A percentile compares a stretch with the other conserved stretches of the same genome.
These are phyloP conservation scores for Melinaea marsaeus DNA, from an alignment of 2,888 invertebrate genomes.

Conservation along the genomic window DNA sequence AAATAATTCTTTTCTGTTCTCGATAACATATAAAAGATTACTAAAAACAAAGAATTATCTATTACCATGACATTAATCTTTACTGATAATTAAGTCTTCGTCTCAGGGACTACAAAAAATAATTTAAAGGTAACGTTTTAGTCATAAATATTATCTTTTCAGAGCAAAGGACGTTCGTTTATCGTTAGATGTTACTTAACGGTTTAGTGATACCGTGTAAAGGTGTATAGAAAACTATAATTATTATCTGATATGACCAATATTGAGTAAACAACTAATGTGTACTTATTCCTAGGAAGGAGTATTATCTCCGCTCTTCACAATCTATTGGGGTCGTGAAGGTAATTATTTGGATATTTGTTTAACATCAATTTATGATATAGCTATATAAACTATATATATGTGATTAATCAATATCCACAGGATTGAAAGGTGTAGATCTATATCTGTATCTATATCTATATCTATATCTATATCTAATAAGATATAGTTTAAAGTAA, in stretches of 20 bases:
- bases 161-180: constrained; percentile 39
- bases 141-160: constrained; percentile 39
- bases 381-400: not conserved
- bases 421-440: too few species aligned
- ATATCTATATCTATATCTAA: too few species aligned
- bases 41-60: constrained; percentile 29
- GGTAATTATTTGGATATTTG: constrained; percentile 30
- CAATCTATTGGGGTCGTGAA: constrained; percentile 33
- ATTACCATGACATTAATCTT: constrained; percentile 55
- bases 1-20: too few species aligned
- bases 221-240: constrained; percentile 49
- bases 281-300: constrained; percentile 38
- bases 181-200: constrained; percentile 38
- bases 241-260: constrained; percentile 50
- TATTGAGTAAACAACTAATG: constrained; percentile 47
- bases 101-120: constrained; percentile 21
- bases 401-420: not conserved
- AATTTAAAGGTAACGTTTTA: constrained; percentile 12
- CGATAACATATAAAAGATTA: too few species aligned
- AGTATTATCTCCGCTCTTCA: constrained; percentile 41
- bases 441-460: too few species aligned
- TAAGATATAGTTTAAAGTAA: too few species aligned
- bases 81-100: constrained; percentile 40
- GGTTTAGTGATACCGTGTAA: constrained; percentile 36
- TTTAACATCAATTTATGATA: constrained; percentile 19